Evolutionary conservation across 2,888 invertebrate species (phyloP).

Genomic region (Parnassius orleans): DNA sequence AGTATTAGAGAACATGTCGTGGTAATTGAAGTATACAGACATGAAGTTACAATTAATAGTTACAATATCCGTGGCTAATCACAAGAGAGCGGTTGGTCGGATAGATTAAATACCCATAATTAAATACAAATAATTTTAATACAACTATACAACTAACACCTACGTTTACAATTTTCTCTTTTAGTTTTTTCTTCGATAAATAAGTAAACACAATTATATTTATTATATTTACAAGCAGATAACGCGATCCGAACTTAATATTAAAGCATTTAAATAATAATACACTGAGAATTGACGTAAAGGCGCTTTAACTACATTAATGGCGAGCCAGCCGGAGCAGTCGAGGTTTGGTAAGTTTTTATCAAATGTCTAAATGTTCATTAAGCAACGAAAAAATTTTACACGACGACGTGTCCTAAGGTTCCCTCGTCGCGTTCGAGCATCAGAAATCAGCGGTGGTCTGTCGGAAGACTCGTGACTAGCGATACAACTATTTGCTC

Average conservation of each 20-base stretch:
- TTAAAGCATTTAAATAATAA: conserved; percentile 80
- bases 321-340: conserved; percentile 69
- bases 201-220: conserved; percentile 71
- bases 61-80: conserved; percentile 58
- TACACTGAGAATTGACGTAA: conserved; percentile 81
- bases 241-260: conserved; percentile 73
- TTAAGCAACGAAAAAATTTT: conserved; percentile 29
- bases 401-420: conserved; percentile 28
- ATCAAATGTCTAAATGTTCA: conserved; percentile 29
- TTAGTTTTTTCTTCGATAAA: conserved; percentile 74
- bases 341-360: conserved; percentile 41
- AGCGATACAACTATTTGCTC: conserved; percentile 67
- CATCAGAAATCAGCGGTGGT: conserved; percentile 65
- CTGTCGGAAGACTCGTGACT: conserved; percentile 73
- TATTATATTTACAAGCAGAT: conserved; percentile 79
- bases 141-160: conserved; percentile 79
- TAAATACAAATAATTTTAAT: conserved; percentile 79
- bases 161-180: conserved; percentile 76
- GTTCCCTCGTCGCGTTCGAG: conserved; percentile 30
- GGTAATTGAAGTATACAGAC: conserved; percentile 47
- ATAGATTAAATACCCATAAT: conserved; percentile 75
- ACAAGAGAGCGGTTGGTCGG: conserved; percentile 77
- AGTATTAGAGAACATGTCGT: conserved; percentile 36
- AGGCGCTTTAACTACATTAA: conserved; percentile 74
- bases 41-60: conserved; percentile 37